These are phyloP conservation scores for Adoxophyes honmai DNA, from an alignment of 1,140 invertebrate genomes.

Conservation along the genomic window DNA sequence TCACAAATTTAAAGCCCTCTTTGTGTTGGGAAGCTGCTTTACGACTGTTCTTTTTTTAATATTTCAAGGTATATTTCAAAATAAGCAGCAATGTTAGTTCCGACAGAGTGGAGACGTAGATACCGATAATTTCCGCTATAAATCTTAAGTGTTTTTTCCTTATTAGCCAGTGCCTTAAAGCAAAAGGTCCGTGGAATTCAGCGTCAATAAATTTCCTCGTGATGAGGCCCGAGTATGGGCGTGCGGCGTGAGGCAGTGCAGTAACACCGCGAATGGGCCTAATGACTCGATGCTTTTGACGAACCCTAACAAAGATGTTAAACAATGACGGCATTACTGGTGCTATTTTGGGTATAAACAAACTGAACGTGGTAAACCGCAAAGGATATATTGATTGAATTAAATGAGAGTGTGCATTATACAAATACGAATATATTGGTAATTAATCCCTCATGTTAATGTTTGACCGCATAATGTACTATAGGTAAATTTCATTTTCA, in stretches of 20 bases:
- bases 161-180: constrained; percentile 24
- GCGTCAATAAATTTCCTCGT: constrained; percentile 34
- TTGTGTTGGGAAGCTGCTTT: constrained; percentile 26
- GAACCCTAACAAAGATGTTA: constrained; percentile 15
- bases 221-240: constrained; percentile 26
- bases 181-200: constrained; percentile 17
- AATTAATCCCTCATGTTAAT: too few relatives aligned
- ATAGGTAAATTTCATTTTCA: too few relatives aligned
- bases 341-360: too few relatives aligned
- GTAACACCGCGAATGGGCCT: constrained; percentile 28
- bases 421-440: too few relatives aligned
- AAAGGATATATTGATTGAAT: too few relatives aligned
- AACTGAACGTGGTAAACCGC: too few relatives aligned
- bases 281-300: constrained; percentile 27
- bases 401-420: too few relatives aligned
- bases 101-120: constrained; percentile 6
- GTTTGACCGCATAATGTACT: too few relatives aligned
- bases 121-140: constrained; percentile 34
- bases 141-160: constrained; percentile 36
- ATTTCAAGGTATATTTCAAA: constrained; percentile 26
- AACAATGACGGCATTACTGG: constrained; percentile 18
- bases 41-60: constrained; percentile 24
- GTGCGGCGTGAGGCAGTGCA: constrained; percentile 21
- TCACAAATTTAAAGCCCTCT: constrained; percentile 23
- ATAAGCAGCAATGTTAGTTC: constrained; percentile 16